Evolutionary conservation across 2,888 invertebrate genomes (phyloP).

Genomic region (Reticulitermes lucifugus): DNA sequence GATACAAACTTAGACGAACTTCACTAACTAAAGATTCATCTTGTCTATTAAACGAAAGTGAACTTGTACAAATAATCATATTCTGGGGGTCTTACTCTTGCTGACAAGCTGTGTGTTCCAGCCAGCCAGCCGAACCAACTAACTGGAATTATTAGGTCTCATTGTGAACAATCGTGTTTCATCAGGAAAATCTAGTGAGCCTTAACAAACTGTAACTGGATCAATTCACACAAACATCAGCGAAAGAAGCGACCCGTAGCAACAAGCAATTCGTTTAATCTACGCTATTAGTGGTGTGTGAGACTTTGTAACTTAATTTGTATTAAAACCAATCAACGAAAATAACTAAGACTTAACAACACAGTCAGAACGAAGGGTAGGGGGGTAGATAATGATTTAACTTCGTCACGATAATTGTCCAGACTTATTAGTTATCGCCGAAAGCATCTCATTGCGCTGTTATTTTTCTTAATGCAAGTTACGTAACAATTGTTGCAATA

Average conservation of each 20-base stretch:
- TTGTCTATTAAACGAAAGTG: slow-evolving; percentile 39
- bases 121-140: not conserved
- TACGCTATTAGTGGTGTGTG: not conserved
- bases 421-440: not conserved
- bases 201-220: slow-evolving; percentile 46
- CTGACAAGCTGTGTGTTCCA: not conserved
- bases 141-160: slow-evolving; percentile 42
- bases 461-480: not conserved
- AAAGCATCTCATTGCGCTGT: not conserved
- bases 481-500: too few species aligned
- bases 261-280: slow-evolving; percentile 37
- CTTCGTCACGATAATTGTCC: not conserved
- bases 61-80: slow-evolving; percentile 26
- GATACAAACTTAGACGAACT: slow-evolving; percentile 44
- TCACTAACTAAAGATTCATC: slow-evolving; percentile 49
- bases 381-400: slow-evolving; percentile 12
- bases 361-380: not conserved
- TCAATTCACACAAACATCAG: slow-evolving; percentile 44
- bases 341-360: not conserved
- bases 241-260: not conserved
- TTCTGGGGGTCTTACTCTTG: slow-evolving; percentile 7
- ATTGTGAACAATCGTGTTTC: slow-evolving; percentile 48
- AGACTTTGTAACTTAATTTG: slow-evolving; percentile 42
- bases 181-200: slow-evolving; percentile 44
- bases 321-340: slow-evolving; percentile 46